phyloP scores from a whole-genome alignment of 2,797 vertebrate species.

The Masticophis lateralis region DNA sequence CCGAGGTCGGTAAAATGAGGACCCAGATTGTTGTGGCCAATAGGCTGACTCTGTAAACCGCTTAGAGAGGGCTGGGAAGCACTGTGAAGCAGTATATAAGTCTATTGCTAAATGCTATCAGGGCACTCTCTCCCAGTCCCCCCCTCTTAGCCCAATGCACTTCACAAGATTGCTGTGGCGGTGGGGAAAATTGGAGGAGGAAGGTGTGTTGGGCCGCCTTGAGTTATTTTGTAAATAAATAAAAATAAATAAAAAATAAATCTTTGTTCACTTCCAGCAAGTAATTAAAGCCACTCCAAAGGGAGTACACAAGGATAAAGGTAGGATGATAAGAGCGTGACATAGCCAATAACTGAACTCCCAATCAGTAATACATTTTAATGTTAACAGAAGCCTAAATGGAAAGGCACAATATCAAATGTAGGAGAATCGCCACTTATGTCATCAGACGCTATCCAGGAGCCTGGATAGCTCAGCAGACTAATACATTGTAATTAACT shows the following conservation, averaged over 20 bases:
- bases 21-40: too few species aligned
- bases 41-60: too few species aligned
- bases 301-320: neutral
- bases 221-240: neutral
- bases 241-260: neutral
- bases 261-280: neutral
- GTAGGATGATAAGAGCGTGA: neutral
- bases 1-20: too few species aligned
- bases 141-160: too few species aligned
- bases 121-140: neutral
- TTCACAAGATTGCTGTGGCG: too few species aligned
- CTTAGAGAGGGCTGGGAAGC: too few species aligned
- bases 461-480: too few species aligned
- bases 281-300: neutral
- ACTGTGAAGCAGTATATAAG: too few species aligned
- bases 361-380: neutral
- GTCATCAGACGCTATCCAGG: neutral
- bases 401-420: neutral
- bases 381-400: neutral
- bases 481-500: too few species aligned
- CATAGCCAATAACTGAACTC: neutral
- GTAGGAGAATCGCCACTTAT: neutral
- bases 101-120: too few species aligned
- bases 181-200: too few species aligned
- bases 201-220: neutral